These are phyloP conservation scores for Choreutis nemorana DNA, from an alignment of 2,888 invertebrate genomes.

Conservation along the genomic window DNA sequence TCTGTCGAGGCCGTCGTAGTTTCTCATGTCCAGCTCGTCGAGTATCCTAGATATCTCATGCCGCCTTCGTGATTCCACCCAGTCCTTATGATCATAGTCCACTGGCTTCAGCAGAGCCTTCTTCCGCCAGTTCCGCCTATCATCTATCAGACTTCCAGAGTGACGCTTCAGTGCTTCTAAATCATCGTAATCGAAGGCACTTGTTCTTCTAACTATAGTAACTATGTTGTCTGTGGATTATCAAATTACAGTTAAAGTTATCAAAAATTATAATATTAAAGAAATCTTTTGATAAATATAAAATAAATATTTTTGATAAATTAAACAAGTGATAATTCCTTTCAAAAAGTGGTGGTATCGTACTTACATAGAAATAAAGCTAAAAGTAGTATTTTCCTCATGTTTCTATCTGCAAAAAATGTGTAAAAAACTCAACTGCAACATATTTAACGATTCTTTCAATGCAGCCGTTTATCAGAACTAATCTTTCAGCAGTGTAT, in stretches of 20 bases:
- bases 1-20: conserved; percentile 21
- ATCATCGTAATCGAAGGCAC: conserved; percentile 45
- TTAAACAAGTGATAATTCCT: too few relatives aligned
- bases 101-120: conserved; percentile 30
- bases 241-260: too few relatives aligned
- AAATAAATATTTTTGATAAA: too few relatives aligned
- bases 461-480: too few relatives aligned
- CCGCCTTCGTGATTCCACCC: conserved; percentile 29
- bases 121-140: conserved; percentile 47
- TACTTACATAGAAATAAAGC: conserved; percentile 50
- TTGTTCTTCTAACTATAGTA: conserved; percentile 25
- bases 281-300: too few relatives aligned
- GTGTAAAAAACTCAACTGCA: too few relatives aligned
- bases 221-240: conserved; percentile 48
- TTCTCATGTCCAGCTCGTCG: conserved; percentile 33
- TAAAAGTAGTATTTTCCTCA: conserved; percentile 43
- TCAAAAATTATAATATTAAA: too few relatives aligned
- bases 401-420: too few relatives aligned
- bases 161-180: conserved; percentile 33
- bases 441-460: too few relatives aligned
- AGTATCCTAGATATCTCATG: too few relatives aligned
- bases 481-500: too few relatives aligned
- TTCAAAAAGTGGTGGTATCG: too few relatives aligned
- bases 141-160: conserved; percentile 24
- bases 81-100: conserved; percentile 33